Percentiles rank a stretch among this genome's conserved stretches.
Conservation (phyloP, 2,797 vertebrate species). For the Poecilia wingei region DNA sequence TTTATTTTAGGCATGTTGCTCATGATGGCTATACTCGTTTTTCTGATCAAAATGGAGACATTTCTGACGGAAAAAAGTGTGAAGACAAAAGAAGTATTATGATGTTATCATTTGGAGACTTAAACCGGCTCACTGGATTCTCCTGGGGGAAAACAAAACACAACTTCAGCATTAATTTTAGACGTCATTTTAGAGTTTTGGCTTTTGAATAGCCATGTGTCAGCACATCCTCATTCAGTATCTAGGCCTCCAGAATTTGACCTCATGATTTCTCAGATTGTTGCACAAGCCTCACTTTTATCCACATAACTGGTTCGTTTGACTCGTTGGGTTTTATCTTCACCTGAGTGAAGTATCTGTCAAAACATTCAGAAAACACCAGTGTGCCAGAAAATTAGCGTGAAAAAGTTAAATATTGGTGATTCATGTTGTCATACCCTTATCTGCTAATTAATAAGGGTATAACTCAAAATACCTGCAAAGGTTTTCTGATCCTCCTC, state of each 20-base stretch:
- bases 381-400: neutral
- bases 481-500: neutral
- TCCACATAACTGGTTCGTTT: neutral
- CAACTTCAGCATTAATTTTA: neutral
- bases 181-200: neutral
- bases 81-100: neutral
- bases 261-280: neutral
- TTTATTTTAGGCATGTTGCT: neutral
- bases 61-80: neutral
- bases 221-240: neutral
- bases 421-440: neutral
- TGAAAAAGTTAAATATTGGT: neutral
- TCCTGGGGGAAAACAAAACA: neutral
- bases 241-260: neutral
- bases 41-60: neutral
- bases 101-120: neutral
- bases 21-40: neutral
- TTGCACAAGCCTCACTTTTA: neutral
- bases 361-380: neutral
- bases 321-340: neutral
- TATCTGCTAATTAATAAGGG: neutral
- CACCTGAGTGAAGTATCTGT: neutral
- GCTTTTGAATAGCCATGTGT: neutral
- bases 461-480: neutral
- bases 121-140: neutral